Evolutionary conservation across 2,888 invertebrate species (phyloP), one percentile per base, ranked within the genome.

Genomic region (Dioctria linearis): DNA sequence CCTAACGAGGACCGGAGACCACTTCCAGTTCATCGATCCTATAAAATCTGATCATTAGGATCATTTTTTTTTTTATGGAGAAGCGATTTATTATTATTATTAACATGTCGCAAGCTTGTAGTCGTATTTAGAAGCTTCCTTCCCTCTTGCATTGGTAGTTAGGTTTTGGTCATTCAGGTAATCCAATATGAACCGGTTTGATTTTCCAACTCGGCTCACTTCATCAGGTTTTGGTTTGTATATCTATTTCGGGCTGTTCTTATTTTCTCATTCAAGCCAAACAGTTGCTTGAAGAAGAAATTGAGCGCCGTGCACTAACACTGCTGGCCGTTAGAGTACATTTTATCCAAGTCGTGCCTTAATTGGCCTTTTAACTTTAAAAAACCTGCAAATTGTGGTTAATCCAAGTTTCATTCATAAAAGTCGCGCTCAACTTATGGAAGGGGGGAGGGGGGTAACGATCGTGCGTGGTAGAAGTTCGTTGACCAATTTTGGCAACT

Each of bases 81-180:
- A 43, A 66, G 37, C 66, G 46, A 66, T 66, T 66, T 66, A 66
- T 66, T 66, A 66, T 43, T 42, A 40, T 65, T 65, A 66, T 66
- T 66, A 66, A 66, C 66, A 13, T n/a, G 43, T 43, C 42, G n/a
- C 42, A 42, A 13, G 46, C 9, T 66, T 40, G 43, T 43, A 66
- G 66, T 43, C 43, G 43, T 43, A 11, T 11, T 43, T 66, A 11
- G 66, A 66, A 40, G 43, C 11, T 37, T 40, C 66, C 3, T 25
- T 4, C 59, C 5, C 13, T 6, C 39, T 13, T 25, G 39, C 39
- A 5, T 6, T 63, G 40, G 63, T 25, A 37, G 63, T 63, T 40
- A 63, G 43, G 43, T 43, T 42, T 25, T 61, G 61, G 37, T 37
- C 61, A 61, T 61, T 61, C 37, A 61, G 37, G 37, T 39, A n/a